Base-by-base conservation (phyloP, 1,140 invertebrate species). In the Diachasma alloeum region DNA sequence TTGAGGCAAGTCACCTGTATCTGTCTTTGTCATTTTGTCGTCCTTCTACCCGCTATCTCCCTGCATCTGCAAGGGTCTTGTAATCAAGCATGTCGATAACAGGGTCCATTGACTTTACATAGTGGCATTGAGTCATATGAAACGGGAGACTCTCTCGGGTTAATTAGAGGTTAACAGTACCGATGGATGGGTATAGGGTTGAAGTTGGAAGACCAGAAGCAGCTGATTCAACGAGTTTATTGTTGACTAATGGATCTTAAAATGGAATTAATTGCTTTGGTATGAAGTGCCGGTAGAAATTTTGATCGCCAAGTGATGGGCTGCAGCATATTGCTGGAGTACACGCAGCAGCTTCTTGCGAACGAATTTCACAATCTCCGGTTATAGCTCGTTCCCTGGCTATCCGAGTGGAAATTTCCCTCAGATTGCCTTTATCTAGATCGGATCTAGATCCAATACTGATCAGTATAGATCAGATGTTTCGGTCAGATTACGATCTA, bases 1-100 rank as follows among this genome's bases (percentile, higher is more conserved):
- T 4, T 13, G 17, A 37, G 36, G 36, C 4, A 66, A 71, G 68
- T 83, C 79, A 82, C 77, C 75, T 68, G 70, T 66, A 66, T 48
- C 46, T 48, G 46, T 48, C 46, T 48, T 48, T 48, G 13, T 15
- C 46, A 48, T 17, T 17, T 13, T 48, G 13, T 48, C 11, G 4
- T 37, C 9, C 36, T 37, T 9, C 46, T 15, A 17, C 13, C 15
- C 15, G 46, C 46, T 48, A 13, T 48, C 46, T 48, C 4, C 17
- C 13, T 4, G 46, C 9, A 37, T 37, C 36, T 4, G 4, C 11
- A 4, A 48, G 4, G 70, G 81, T 81, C 81, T 81, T 83, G 80
- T 83, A 81, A 83, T 83, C 79, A 81, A 74, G 75, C 53, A 56
- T 56, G 59, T 74, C 78, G 74, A 83, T 83, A 79, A 83, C 80